Evolutionary conservation across 2,113 vertebrate genomes (phyloP).

Genomic region (Onychostruthus taczanowskii): DNA sequence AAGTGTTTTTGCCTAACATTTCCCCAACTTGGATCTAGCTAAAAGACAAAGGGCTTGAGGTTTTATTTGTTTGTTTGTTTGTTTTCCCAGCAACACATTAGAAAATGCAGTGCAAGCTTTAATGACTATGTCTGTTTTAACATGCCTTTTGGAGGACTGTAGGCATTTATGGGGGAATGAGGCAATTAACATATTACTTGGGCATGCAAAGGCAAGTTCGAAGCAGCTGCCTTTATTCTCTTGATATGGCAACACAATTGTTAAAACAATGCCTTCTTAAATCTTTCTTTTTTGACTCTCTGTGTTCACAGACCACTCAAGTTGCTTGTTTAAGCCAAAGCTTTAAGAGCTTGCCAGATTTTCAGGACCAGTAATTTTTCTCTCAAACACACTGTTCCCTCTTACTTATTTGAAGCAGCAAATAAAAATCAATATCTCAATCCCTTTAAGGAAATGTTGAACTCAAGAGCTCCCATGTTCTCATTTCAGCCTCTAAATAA

Average conservation of each 20-base stretch:
- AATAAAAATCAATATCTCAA: not conserved
- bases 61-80: slow-evolving; percentile 60
- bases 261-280: slow-evolving; percentile 33
- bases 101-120: slow-evolving; percentile 62
- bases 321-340: not conserved
- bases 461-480: not conserved
- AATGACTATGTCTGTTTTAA: slow-evolving; percentile 67
- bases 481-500: not conserved
- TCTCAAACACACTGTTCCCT: not conserved
- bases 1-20: slow-evolving; percentile 39
- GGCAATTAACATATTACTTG: slow-evolving; percentile 46
- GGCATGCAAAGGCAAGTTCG: slow-evolving; percentile 55
- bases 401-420: not conserved
- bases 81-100: slow-evolving; percentile 54
- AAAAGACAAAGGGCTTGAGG: slow-evolving; percentile 53
- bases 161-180: slow-evolving; percentile 39
- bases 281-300: not conserved
- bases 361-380: not conserved
- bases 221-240: slow-evolving; percentile 38
- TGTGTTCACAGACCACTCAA: not conserved
- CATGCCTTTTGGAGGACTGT: slow-evolving; percentile 57
- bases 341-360: not conserved
- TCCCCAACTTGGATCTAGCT: slow-evolving; percentile 65
- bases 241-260: slow-evolving; percentile 47
- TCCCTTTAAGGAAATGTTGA: not conserved